Evolutionary conservation across 2,888 invertebrate genomes (phyloP).

Genomic region (Acanthosepion pharaonis): DNA sequence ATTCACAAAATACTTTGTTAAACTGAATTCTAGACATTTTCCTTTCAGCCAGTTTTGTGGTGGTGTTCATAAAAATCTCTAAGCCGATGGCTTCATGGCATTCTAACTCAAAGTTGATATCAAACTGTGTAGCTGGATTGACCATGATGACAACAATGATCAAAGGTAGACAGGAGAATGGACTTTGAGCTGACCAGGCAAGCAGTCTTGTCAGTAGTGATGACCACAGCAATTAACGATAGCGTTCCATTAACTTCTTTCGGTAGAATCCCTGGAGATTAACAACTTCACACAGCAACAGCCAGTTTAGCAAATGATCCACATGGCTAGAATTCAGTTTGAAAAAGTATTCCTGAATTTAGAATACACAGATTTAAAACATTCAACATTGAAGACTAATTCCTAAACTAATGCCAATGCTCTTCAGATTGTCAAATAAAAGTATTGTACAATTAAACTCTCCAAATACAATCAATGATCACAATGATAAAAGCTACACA

Average conservation of each 20-base stretch:
- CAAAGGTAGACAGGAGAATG: background rate
- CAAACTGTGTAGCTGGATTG: background rate
- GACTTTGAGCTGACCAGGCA: background rate
- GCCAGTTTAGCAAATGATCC: background rate
- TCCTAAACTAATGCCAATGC: background rate
- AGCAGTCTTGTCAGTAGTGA: background rate
- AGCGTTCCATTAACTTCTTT: background rate
- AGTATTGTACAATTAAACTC: background rate
- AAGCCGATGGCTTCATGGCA: background rate
- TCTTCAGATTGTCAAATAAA: background rate
- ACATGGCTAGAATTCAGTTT: background rate
- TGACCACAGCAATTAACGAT: background rate
- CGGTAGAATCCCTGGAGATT: background rate
- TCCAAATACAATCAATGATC: background rate
- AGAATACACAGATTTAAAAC: background rate
- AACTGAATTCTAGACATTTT: background rate
- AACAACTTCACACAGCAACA: background rate
- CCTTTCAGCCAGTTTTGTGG: background rate
- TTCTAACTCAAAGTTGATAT: too few species aligned
- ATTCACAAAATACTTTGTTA: background rate
- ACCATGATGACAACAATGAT: background rate
- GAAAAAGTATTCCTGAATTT: background rate
- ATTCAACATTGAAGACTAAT: constrained; percentile 11
- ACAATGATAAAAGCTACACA: background rate
- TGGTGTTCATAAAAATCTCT: background rate